These are phyloP conservation scores for Pentalonia nigronervosa DNA, from an alignment of 1,140 invertebrate genomes.

Conservation along the genomic window DNA sequence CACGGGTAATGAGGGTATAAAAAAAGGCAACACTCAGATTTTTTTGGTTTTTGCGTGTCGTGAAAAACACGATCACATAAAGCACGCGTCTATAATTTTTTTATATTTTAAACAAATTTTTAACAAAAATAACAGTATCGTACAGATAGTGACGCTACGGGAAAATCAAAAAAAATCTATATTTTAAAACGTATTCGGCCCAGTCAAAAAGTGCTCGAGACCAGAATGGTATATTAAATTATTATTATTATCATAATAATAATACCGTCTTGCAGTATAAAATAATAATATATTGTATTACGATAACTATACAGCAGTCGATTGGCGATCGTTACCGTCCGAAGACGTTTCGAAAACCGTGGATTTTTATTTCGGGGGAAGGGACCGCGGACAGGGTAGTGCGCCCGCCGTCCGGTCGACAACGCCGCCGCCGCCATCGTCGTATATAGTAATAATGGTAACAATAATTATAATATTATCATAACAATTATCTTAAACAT, in stretches of 20 bases:
- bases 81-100: background rate
- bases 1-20: background rate
- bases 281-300: background rate
- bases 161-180: constrained; percentile 29
- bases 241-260: background rate
- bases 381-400: background rate
- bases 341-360: background rate
- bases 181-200: background rate
- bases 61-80: background rate
- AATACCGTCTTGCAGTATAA: background rate
- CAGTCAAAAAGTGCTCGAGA: background rate
- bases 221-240: background rate
- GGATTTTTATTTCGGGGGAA: background rate
- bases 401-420: no score
- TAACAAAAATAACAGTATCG: constrained; percentile 46
- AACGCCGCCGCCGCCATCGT: no score
- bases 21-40: background rate
- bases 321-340: background rate
- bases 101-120: constrained; percentile 31
- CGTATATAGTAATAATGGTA: background rate
- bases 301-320: no score
- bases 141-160: background rate
- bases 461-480: background rate
- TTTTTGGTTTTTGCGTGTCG: constrained; percentile 27
- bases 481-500: background rate